phyloP scores from a whole-genome alignment of 2,797 vertebrate species.

The Pipistrellus nathusii region DNA sequence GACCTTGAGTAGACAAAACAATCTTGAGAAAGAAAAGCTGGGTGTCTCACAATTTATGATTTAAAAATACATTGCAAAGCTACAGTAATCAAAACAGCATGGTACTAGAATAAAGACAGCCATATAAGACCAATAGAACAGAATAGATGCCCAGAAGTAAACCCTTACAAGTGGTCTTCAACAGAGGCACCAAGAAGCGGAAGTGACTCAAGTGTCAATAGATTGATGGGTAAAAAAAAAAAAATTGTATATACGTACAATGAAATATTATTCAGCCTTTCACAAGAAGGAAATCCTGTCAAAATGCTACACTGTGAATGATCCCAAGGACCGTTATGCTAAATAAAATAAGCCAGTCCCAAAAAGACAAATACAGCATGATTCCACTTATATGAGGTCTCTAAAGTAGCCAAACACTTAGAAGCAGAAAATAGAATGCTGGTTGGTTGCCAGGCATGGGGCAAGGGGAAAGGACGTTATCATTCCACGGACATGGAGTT shows the following conservation, averaged over 20 bases:
- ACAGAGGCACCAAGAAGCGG: background rate
- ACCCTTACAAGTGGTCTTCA: background rate
- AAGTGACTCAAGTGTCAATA: background rate
- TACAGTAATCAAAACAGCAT: background rate
- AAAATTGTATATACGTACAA: background rate
- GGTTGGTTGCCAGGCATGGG: background rate
- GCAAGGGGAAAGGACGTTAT: background rate
- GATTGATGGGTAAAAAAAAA: background rate
- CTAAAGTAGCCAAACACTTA: background rate
- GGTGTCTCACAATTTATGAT: background rate
- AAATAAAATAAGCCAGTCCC: background rate
- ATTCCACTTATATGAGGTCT: background rate
- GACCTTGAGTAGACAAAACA: conserved; percentile 13
- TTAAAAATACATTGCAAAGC: conserved; percentile 18
- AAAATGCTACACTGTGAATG: background rate
- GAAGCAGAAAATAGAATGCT: background rate
- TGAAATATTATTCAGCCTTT: background rate
- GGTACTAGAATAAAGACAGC: background rate
- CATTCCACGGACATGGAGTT: background rate
- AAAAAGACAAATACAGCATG: background rate
- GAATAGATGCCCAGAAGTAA: background rate
- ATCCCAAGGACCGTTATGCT: background rate
- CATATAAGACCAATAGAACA: background rate
- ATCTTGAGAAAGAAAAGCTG: conserved; percentile 15
- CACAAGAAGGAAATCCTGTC: background rate